Evolutionary conservation across 2,888 invertebrate species (phyloP).

Genomic region (Parochlus steinenii): DNA sequence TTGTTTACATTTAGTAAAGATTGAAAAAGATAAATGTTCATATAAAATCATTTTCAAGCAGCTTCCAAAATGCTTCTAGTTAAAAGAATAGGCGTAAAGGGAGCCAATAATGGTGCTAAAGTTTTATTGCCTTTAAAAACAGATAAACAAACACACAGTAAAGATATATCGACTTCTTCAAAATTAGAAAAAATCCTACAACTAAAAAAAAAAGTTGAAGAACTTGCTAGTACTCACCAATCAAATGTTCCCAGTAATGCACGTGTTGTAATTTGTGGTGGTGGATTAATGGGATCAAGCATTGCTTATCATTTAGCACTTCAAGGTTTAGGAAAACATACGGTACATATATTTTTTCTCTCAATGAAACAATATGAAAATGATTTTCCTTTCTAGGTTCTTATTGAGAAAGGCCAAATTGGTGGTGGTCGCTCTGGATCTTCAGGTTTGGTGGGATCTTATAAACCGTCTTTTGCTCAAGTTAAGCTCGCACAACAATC

Average conservation of each 20-base stretch:
- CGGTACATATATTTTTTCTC: conserved; percentile 33
- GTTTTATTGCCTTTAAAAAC: too few relatives aligned
- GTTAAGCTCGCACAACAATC: conserved; percentile 68
- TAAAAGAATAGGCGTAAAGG: too few relatives aligned
- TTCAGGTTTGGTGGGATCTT: conserved; percentile 70
- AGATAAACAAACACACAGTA: too few relatives aligned
- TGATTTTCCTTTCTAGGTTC: conserved; percentile 17
- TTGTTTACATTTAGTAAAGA: too few relatives aligned
- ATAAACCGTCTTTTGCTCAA: conserved; percentile 69
- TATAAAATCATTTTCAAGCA: too few relatives aligned
- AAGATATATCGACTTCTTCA: too few relatives aligned
- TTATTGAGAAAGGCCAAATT: too few relatives aligned
- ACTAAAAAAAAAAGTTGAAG: conserved; percentile 13
- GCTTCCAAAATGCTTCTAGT: too few relatives aligned
- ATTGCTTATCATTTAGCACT: conserved; percentile 79
- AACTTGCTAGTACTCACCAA: conserved; percentile 19
- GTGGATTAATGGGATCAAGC: conserved; percentile 81
- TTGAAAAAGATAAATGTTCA: too few relatives aligned
- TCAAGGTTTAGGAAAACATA: conserved; percentile 66
- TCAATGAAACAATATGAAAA: conserved; percentile 11
- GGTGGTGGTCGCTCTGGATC: too few relatives aligned
- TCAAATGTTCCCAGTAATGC: conserved; percentile 44
- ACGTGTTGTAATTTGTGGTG: conserved; percentile 76
- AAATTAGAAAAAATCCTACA: too few relatives aligned
- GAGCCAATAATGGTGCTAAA: too few relatives aligned